A percentile compares a stretch with the other conserved stretches of the same genome.
Evolutionary conservation across 1,140 invertebrate genomes (phyloP).

Genomic region (Drosophila pallidifrons): DNA sequence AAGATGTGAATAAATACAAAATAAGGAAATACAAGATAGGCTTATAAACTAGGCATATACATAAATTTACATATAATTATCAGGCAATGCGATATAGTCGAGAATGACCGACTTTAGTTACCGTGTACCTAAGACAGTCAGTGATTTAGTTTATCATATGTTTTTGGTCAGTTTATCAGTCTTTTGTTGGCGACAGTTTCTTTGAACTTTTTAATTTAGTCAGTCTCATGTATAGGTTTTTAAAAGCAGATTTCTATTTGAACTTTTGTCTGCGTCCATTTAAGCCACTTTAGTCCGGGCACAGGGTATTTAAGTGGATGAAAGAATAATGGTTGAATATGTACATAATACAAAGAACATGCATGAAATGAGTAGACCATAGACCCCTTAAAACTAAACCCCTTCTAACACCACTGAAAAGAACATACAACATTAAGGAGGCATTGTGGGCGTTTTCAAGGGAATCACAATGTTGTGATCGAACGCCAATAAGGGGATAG

Average conservation of each 20-base stretch:
- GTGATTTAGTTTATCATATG: not conserved
- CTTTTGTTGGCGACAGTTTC: too few relatives aligned
- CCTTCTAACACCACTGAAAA: slow-evolving; percentile 74
- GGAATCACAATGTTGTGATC: slow-evolving; percentile 4
- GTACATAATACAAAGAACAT: slow-evolving; percentile 73
- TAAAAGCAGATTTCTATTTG: too few relatives aligned
- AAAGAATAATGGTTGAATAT: slow-evolving; percentile 50
- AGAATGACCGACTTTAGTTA: slow-evolving; percentile 1
- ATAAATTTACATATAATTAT: slow-evolving; percentile 8
- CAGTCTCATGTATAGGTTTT: not conserved
- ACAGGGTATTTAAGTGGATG: slow-evolving; percentile 13
- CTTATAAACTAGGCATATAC: slow-evolving; percentile 18
- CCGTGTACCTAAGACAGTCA: slow-evolving; percentile 3
- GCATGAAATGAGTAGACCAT: slow-evolving; percentile 67
- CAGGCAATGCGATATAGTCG: slow-evolving; percentile 1
- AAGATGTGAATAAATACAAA: slow-evolving; percentile 44
- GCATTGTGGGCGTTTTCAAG: slow-evolving; percentile 27
- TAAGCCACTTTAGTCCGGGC: not conserved
- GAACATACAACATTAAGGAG: slow-evolving; percentile 71
- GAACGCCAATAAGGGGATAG: slow-evolving; percentile 39
- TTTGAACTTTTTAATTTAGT: too few relatives aligned
- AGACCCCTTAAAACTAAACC: slow-evolving; percentile 57
- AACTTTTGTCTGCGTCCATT: not conserved
- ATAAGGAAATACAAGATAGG: slow-evolving; percentile 24
- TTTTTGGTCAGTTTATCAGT: not conserved